phyloP scores from a whole-genome alignment of 2,888 invertebrate species.

The Pseudococcus jackbeardsleyi region DNA sequence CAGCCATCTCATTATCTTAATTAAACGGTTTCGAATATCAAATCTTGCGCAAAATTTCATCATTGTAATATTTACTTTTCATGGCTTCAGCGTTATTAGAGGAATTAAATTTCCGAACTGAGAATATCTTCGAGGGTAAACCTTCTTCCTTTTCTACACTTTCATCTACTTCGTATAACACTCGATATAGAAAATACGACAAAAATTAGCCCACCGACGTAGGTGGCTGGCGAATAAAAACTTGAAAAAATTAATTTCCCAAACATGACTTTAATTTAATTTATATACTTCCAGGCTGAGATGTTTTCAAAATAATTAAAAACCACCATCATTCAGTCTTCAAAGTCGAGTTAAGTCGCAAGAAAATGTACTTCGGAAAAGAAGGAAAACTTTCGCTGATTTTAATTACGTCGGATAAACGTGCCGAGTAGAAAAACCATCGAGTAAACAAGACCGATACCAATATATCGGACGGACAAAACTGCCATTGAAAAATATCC shows the following conservation, averaged over 20 bases:
- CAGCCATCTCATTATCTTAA: conserved; percentile 12
- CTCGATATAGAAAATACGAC: not conserved
- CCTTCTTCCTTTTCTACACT: not conserved
- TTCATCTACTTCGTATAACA: too few relatives aligned
- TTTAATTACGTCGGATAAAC: not conserved
- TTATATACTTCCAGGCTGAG: not conserved
- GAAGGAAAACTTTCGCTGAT: not conserved
- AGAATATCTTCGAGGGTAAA: not conserved
- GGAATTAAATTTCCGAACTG: not conserved
- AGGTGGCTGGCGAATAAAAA: not conserved
- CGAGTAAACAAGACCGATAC: not conserved
- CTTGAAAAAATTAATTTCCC: not conserved
- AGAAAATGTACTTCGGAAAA: not conserved
- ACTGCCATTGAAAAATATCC: not conserved
- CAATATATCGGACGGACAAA: not conserved
- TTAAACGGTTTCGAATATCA: conserved; percentile 25
- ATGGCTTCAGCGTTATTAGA: not conserved
- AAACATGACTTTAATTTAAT: too few relatives aligned
- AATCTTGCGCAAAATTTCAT: not conserved
- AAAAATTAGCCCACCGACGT: not conserved
- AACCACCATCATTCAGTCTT: not conserved
- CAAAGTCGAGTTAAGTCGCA: not conserved
- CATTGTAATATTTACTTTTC: not conserved
- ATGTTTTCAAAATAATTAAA: not conserved
- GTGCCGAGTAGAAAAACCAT: not conserved